phyloP scores from a whole-genome alignment of 2,797 vertebrate species.

The Enteromius viviparus region DNA sequence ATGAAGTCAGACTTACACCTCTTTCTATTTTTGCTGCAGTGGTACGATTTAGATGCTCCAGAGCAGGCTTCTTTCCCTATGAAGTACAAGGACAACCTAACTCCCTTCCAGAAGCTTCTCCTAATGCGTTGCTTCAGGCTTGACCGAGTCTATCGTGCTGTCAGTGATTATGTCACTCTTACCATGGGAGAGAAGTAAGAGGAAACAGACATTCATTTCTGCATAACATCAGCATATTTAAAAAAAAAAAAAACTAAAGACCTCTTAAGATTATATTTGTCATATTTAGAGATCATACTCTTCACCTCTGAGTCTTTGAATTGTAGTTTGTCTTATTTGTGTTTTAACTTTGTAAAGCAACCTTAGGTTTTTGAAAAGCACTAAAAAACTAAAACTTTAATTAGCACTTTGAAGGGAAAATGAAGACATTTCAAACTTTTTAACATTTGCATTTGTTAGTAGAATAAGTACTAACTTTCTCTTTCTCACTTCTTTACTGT shows the following conservation, averaged over 20 bases:
- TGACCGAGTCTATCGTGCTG: slow-evolving; percentile 90
- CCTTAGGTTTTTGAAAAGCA: background rate
- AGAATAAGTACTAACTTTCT: background rate
- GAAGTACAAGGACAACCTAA: slow-evolving; percentile 79
- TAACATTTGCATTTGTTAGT: background rate
- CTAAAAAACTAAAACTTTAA: background rate
- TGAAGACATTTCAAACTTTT: background rate
- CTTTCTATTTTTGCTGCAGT: slow-evolving; percentile 74
- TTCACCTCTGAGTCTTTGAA: background rate
- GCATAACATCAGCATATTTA: background rate
- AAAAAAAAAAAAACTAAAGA: background rate
- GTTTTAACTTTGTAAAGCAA: background rate
- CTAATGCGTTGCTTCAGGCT: slow-evolving; percentile 93
- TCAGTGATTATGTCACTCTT: slow-evolving; percentile 86
- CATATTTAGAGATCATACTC: background rate
- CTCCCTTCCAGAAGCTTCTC: slow-evolving; percentile 89
- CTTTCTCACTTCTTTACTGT: slow-evolving; percentile 9
- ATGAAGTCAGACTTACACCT: background rate
- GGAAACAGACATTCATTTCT: background rate
- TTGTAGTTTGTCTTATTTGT: background rate
- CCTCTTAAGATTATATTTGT: background rate
- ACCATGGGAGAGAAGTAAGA: slow-evolving; percentile 92
- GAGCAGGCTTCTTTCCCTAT: slow-evolving; percentile 85
- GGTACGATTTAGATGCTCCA: slow-evolving; percentile 88
- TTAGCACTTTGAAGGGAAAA: background rate